phyloP scores from a whole-genome alignment of 2,888 invertebrate species.

The Pollenia griseotomentosa region DNA sequence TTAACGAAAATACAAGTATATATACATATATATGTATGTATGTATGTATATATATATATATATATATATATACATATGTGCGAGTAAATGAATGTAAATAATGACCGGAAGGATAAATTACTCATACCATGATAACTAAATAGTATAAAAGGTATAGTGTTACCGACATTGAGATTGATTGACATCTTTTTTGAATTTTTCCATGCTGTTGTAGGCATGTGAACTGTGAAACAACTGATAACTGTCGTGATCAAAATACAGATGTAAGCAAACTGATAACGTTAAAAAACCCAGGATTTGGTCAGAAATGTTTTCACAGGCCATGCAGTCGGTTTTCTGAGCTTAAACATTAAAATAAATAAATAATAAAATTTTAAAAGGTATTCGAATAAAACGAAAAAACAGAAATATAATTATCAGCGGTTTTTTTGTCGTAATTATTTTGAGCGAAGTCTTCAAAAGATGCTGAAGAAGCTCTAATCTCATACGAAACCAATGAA shows the following conservation, averaged over 20 bases:
- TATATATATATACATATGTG: background rate
- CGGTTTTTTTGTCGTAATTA: background rate
- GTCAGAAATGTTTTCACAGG: slow-evolving; percentile 5
- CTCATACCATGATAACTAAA: slow-evolving; percentile 74
- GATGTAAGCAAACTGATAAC: slow-evolving; percentile 46
- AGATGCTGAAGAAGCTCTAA: slow-evolving; percentile 21
- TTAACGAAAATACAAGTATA: too few relatives aligned
- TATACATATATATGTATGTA: background rate
- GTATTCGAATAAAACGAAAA: background rate
- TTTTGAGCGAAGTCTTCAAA: slow-evolving; percentile 6
- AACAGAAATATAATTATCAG: slow-evolving; percentile 46
- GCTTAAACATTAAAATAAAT: background rate
- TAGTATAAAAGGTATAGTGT: slow-evolving; percentile 16
- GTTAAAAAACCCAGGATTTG: slow-evolving; percentile 20
- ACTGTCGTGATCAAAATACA: slow-evolving; percentile 32
- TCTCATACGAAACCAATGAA: slow-evolving; percentile 18
- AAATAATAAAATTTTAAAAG: slow-evolving; percentile 4
- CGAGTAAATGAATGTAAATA: slow-evolving; percentile 3
- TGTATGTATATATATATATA: too few relatives aligned
- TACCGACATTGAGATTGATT: slow-evolving; percentile 25
- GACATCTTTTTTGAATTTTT: slow-evolving; percentile 1
- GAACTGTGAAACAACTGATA: slow-evolving; percentile 52
- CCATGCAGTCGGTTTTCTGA: slow-evolving; percentile 13
- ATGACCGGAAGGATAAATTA: slow-evolving; percentile 78
- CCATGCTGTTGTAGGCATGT: background rate